Evolutionary conservation across 2,797 vertebrate genomes (phyloP).

Genomic region (Hypotaenidia philippensis): DNA sequence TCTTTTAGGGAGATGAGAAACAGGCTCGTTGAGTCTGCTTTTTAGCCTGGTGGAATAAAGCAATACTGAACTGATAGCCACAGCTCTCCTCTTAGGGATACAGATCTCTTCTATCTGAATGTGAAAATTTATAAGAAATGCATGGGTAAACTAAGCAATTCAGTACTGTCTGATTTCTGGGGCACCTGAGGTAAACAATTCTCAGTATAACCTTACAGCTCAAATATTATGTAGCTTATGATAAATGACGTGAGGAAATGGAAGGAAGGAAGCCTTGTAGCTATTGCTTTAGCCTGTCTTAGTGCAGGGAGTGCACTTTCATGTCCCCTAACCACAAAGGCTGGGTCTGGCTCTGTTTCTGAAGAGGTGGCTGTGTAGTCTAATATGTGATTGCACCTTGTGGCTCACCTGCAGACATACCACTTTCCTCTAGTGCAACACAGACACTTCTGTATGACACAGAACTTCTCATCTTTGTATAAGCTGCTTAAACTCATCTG

Average conservation of each 20-base stretch:
- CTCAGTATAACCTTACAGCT: background rate
- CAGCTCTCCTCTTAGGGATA: background rate
- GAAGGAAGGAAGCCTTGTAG: background rate
- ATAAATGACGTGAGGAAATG: background rate
- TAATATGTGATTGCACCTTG: background rate
- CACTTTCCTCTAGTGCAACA: background rate
- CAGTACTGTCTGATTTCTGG: background rate
- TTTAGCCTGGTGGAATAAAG: background rate
- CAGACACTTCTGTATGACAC: fast-evolving
- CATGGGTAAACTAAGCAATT: background rate
- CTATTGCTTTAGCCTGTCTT: background rate
- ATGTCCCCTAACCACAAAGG: background rate
- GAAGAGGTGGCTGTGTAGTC: background rate
- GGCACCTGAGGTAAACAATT: background rate
- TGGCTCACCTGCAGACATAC: background rate
- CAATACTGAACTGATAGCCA: background rate
- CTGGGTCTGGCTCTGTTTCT: background rate
- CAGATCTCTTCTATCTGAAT: background rate
- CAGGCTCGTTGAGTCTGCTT: background rate
- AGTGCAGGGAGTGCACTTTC: background rate
- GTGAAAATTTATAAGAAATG: background rate
- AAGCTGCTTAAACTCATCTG: background rate
- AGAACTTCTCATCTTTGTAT: background rate
- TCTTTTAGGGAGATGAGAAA: background rate
- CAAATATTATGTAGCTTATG: background rate